Evolutionary conservation across 2,113 vertebrate genomes (phyloP), one percentile per base, ranked within the genome.

Genomic region (Struthio camelus): DNA sequence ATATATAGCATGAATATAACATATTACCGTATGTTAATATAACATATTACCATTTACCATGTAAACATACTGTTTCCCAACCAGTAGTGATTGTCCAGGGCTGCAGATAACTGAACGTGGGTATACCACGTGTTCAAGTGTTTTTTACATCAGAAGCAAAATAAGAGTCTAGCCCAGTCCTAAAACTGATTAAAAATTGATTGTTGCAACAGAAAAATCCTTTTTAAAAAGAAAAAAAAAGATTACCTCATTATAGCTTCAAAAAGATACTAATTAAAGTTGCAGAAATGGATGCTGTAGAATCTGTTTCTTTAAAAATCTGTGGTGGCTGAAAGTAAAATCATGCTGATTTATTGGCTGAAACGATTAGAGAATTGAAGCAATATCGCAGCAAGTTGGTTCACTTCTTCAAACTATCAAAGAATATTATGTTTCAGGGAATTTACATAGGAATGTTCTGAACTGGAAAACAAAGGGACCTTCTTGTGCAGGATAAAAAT

Each of bases 361-460:
- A 73, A 95, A 46, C 50, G 65, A 89, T 90, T 84, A 88, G 53
- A 91, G 87, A 96, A 93, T 71, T 65, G 67, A 80, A 87, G 42
- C 46, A 42, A 50, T 66, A 81, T 83, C 75, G 79, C 38, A 90
- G 67, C 65, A 87, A 89, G 30, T 81, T 83, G 85, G 92, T 87
- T 51, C 80, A 62, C 36, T 89, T 91, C 78, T 89, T 46, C 53
- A 89, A 50, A 81, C 61, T 94, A 81, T 72, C 66, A 82, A 69
- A 67, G 87, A 80, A 85, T 67, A 58, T 91, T 71, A 64, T 94
- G 96, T 96, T 95, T 86, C 61, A 80, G 67, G 53, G 58, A 90
- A 69, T 91, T 90, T 89, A 14, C 65, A 6, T 80, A 80, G 40
- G 54, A 90, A 65, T 83, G 10, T 73, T 69, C 85, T 95, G 83